Conservation (phyloP, 1,140 invertebrate species). For the Halesus radiatus region DNA sequence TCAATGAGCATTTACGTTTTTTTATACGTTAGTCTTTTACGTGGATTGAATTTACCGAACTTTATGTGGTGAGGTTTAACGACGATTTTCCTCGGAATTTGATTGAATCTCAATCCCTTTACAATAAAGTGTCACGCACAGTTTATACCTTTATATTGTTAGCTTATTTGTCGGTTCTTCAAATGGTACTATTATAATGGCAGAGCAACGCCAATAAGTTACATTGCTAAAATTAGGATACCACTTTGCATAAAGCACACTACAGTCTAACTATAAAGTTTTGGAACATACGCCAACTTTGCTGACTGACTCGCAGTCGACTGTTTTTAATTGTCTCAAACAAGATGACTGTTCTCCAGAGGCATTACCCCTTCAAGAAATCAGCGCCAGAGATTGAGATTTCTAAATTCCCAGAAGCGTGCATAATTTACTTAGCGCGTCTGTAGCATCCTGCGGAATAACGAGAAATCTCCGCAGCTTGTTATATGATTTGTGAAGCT, state of each 20-base stretch:
- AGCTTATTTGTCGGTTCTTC: too few species aligned
- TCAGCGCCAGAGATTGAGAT: conserved; percentile 24
- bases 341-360: conserved; percentile 36
- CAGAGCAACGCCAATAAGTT: too few species aligned
- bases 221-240: too few species aligned
- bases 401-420: conserved; percentile 32
- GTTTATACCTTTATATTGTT: too few species aligned
- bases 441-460: neutral
- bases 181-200: too few species aligned
- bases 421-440: conserved; percentile 26
- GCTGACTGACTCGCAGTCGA: conserved; percentile 11
- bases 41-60: conserved; percentile 44
- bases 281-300: conserved; percentile 24
- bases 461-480: neutral
- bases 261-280: too few species aligned
- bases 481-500: too few species aligned
- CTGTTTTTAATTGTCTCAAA: conserved; percentile 51
- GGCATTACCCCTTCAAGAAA: conserved; percentile 25
- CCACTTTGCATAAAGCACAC: too few species aligned
- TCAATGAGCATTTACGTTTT: conserved; percentile 10
- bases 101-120: too few species aligned
- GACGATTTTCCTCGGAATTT: too few species aligned
- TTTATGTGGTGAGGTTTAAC: neutral
- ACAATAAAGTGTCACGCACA: too few species aligned
- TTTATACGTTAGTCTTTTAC: conserved; percentile 33